phyloP scores from a whole-genome alignment of 2,113 vertebrate species.

The Erinaceus europaeus region DNA sequence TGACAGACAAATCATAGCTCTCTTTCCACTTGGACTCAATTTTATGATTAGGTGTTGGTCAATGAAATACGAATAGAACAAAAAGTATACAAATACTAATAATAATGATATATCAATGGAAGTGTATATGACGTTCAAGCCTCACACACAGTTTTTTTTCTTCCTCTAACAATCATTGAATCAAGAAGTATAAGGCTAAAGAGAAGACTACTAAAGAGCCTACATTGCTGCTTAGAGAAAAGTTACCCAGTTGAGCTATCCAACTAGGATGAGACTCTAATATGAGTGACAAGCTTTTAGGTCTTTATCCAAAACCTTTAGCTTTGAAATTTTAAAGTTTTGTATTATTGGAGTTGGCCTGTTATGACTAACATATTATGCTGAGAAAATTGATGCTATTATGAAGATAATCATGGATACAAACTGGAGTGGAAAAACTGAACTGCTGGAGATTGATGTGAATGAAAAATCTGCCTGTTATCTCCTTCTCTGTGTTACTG shows the following conservation, averaged over 20 bases:
- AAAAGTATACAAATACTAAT: neutral
- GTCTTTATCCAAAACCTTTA: constrained; percentile 7
- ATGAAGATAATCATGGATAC: no score
- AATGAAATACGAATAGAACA: no score
- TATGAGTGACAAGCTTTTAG: neutral
- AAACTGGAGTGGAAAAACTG: no score
- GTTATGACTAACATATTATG: neutral
- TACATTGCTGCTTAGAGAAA: neutral
- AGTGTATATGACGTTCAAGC: no score
- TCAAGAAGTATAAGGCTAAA: neutral
- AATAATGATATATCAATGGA: no score
- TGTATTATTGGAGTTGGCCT: neutral
- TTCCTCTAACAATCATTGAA: neutral
- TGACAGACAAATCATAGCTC: no score
- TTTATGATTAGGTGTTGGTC: no score
- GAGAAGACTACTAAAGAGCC: neutral
- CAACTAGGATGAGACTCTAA: neutral
- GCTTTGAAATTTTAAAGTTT: neutral
- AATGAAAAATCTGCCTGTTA: neutral
- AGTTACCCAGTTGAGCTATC: neutral
- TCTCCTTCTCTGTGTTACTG: neutral
- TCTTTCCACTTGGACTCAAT: no score
- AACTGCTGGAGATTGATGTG: neutral
- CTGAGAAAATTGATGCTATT: no score
- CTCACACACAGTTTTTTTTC: neutral